Conservation (phyloP, 2,888 invertebrate genomes). For the Caprella mutica region DNA sequence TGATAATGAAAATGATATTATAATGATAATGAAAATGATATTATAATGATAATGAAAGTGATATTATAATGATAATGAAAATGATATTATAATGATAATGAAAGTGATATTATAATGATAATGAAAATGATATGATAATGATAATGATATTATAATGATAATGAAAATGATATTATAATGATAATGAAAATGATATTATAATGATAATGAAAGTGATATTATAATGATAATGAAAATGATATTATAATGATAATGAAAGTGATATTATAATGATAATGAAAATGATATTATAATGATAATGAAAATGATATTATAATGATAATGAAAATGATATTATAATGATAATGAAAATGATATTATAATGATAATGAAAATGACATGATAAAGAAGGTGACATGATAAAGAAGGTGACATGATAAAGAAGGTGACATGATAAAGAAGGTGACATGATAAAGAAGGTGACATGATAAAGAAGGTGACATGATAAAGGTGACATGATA, state of each 20-base stretch:
- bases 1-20: not conserved
- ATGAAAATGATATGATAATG: not conserved
- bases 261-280: not conserved
- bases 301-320: not conserved
- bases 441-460: too few relatives aligned
- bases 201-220: not conserved
- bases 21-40: not conserved
- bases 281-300: slow-evolving; percentile 1
- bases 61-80: not conserved
- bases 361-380: not conserved
- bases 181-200: not conserved
- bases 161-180: not conserved
- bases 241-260: not conserved
- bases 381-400: too few relatives aligned
- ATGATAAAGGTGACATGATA: too few relatives aligned
- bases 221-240: not conserved
- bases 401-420: too few relatives aligned
- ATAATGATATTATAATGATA: not conserved
- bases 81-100: not conserved
- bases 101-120: not conserved
- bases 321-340: not conserved
- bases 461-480: too few relatives aligned
- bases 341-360: not conserved
- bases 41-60: not conserved
- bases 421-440: too few relatives aligned